Base-by-base conservation (phyloP, 2,888 invertebrate genomes). In the Eupithecia tripunctaria region DNA sequence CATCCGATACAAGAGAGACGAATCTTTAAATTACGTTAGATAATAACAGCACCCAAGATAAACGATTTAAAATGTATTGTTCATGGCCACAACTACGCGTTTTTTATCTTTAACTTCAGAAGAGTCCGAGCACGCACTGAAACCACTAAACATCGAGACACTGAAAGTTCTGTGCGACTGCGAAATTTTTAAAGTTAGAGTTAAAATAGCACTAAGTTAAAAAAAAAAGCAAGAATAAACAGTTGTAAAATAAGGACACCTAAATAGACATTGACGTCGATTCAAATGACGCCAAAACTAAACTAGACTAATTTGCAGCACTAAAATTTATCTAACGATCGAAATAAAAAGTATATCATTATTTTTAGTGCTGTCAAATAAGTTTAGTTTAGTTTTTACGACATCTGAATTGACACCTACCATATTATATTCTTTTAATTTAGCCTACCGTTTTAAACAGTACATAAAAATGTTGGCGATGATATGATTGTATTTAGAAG, bases 31-130 rank as follows among this genome's bases (percentile, higher is more conserved):
- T 90, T 88, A 89, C 84, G 89, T 90, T 91, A 88, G 91, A 92
- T 89, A 89, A 92, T 91, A 91, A 90, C 91, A 94, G 94, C 93
- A 94, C 94, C 94, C 91, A 91, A 88, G 83, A 86, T 88, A 89
- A 89, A 56, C n/a, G 36, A 63, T 63, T 60, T 12, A 56, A 18
- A 51, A 60, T 60, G 14, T 60, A 18, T 29, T 60, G 29, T 18
- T 60, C 27, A 60, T 29, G 21, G 21, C 56, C 56, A 25, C 21
- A 56, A 25, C 56, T 25, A 14, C 14, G 7, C 25, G 21, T 25
- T 56, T 56, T n/a, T 12, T 21, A 56, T 25, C 47, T 51, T 51
- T 51, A 51, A 51, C n/a, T 21, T 51, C 47, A 47, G 47, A n/a
- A 47, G n/a, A n/a, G 12, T 51, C 56, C 12, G 25, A 25, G 25